Percentiles rank a stretch among this genome's conserved stretches.
Conservation (phyloP, 2,113 vertebrate genomes). For the Psilopsiagon aurifrons region DNA sequence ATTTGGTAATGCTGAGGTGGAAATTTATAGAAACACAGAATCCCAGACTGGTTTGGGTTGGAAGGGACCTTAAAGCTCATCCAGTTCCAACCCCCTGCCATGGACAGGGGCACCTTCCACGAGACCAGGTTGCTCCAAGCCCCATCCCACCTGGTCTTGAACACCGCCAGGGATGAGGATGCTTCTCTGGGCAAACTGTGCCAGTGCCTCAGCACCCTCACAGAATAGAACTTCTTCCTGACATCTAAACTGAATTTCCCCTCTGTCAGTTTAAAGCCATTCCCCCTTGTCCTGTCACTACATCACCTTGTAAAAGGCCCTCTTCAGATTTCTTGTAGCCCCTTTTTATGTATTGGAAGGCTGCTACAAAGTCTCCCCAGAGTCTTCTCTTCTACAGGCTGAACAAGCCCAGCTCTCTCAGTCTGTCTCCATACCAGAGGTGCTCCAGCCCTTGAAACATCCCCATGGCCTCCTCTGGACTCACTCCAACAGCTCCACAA, state of each 20-base stretch:
- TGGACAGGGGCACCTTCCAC: not conserved
- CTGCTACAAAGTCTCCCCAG: not conserved
- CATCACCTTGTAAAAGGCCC: not conserved
- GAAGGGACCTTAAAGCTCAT: not conserved
- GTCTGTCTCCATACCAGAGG: not conserved
- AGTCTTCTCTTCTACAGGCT: not conserved
- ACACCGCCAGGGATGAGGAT: not conserved
- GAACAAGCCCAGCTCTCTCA: not conserved
- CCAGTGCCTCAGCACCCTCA: not conserved
- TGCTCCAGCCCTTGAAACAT: not conserved
- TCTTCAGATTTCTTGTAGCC: not conserved
- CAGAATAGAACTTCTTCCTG: not conserved
- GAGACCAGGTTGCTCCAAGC: not conserved
- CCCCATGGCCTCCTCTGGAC: not conserved
- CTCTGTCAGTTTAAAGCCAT: not conserved
- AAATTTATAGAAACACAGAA: not conserved
- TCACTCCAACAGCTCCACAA: not conserved
- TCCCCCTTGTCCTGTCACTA: not conserved
- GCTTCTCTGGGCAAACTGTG: not conserved
- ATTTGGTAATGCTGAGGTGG: not conserved
- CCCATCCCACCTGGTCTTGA: not conserved
- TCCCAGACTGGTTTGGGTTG: not conserved
- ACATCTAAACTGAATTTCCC: not conserved
- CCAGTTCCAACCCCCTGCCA: not conserved
- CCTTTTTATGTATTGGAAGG: not conserved